Base-by-base conservation (phyloP, 2,113 vertebrate species). In the Indicator indicator region DNA sequence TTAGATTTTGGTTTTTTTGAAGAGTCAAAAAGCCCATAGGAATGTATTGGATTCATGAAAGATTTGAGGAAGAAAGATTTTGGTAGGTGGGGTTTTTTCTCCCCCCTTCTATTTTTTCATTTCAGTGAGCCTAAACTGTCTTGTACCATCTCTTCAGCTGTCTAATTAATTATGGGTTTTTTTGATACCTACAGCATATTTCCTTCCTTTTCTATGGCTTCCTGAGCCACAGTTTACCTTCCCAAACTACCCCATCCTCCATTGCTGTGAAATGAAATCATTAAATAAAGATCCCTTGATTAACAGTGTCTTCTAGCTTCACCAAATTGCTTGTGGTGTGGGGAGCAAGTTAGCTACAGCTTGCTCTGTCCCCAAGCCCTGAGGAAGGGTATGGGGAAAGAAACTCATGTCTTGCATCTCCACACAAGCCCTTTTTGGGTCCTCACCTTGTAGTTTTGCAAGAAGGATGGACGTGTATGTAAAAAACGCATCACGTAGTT, bases 401-500 rank as follows among this genome's bases (percentile, higher is more conserved):
- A 71, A 74, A 74, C 16, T 28, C 4, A 7, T 4, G 11, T 23
- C 19, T 75, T 68, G 7, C 3, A n/a, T 36, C 52, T 70, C 58
- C 19, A 9, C 9, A n/a, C 3, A 19, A 48, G 16, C 7, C 9
- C 42, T 12, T 30, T 54, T 54, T 9, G 9, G 10, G 7, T 24
- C 9, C 86, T 54, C 24, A 23, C 28, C 15, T 68, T 1, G 0
- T 3, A 59, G 40, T 28, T 59, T 38, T 70, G 17, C 48, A 65
- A 67, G 13, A 56, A 60, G n/a, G 20, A 12, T 0, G 6, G 21
- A 9, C 12, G 8, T 0, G 0, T 7, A 1, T 0, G 0, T 42
- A 2, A 60, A 60, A 56, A 42, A 4, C 0, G 0, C 1, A 24
- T 24, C 62, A 28, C 0, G 0, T 24, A 16, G 36, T 40, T 5